These are phyloP conservation scores for Crotophaga sulcirostris DNA, from an alignment of 2,113 vertebrate genomes.

Conservation along the genomic window DNA sequence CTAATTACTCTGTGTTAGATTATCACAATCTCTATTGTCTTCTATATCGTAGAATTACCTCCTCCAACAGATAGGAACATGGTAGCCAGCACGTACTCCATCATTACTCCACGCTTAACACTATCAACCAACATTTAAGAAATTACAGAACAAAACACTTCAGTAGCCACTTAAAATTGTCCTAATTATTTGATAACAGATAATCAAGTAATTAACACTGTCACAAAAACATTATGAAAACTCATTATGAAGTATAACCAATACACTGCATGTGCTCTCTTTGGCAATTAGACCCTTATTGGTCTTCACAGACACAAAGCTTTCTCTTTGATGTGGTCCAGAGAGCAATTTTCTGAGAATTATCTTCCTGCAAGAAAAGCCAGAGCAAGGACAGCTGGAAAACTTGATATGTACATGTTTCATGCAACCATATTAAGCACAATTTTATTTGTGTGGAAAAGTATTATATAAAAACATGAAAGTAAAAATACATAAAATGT, in stretches of 20 bases:
- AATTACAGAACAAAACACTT: neutral
- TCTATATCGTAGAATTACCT: neutral
- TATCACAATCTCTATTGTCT: neutral
- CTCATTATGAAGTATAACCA: neutral
- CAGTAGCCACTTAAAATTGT: neutral
- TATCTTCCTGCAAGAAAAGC: neutral
- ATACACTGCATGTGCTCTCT: neutral
- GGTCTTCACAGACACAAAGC: neutral
- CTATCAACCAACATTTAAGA: neutral
- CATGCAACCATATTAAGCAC: neutral
- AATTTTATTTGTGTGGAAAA: neutral
- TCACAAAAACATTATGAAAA: neutral
- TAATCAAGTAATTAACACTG: conserved; percentile 4
- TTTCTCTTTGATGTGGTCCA: neutral
- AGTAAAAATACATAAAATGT: neutral
- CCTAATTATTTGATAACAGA: neutral
- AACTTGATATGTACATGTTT: neutral
- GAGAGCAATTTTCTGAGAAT: neutral
- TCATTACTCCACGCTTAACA: neutral
- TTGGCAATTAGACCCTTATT: neutral
- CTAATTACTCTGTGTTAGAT: neutral
- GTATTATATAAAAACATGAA: neutral
- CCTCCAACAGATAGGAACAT: neutral
- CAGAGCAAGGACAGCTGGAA: neutral
- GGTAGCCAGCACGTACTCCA: neutral